Evolutionary conservation across 1,140 invertebrate species (phyloP).

Genomic region (Lepidurus couesii): DNA sequence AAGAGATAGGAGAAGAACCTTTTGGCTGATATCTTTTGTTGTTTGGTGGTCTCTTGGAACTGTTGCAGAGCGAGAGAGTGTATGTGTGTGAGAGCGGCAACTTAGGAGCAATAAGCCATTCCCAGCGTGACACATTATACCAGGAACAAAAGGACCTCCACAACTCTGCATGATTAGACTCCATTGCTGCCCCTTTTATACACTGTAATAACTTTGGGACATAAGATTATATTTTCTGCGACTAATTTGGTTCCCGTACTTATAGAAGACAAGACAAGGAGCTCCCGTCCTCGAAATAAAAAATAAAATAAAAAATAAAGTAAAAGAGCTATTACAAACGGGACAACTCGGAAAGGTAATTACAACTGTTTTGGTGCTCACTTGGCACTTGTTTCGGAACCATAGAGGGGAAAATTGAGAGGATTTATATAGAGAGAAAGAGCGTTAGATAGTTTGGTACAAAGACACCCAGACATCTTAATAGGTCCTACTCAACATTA

Average conservation of each 20-base stretch:
- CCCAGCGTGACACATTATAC: conserved; percentile 2
- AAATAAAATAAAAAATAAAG: too few species aligned
- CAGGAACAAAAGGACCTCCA: conserved; percentile 17
- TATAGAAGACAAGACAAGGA: not conserved
- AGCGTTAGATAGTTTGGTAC: too few species aligned
- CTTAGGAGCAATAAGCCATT: not conserved
- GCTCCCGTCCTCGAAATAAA: too few species aligned
- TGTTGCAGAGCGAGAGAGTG: not conserved
- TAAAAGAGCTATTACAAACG: too few species aligned
- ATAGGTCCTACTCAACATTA: too few species aligned
- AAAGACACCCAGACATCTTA: too few species aligned
- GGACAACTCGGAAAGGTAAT: too few species aligned
- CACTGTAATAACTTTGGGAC: conserved; percentile 15
- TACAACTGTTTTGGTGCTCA: too few species aligned
- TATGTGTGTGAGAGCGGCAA: conserved; percentile 12
- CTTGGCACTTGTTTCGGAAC: too few species aligned
- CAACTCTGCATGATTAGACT: conserved; percentile 10
- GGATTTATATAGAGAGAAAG: too few species aligned
- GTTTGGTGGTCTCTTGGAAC: not conserved
- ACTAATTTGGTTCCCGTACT: conserved; percentile 2
- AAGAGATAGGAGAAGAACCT: not conserved
- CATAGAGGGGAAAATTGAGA: too few species aligned
- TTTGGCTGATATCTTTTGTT: not conserved
- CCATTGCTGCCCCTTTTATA: conserved; percentile 4
- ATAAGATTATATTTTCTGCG: conserved; percentile 19